These are phyloP conservation scores for Drosophila funebris DNA, from an alignment of 1,140 invertebrate species.

Conservation along the genomic window DNA sequence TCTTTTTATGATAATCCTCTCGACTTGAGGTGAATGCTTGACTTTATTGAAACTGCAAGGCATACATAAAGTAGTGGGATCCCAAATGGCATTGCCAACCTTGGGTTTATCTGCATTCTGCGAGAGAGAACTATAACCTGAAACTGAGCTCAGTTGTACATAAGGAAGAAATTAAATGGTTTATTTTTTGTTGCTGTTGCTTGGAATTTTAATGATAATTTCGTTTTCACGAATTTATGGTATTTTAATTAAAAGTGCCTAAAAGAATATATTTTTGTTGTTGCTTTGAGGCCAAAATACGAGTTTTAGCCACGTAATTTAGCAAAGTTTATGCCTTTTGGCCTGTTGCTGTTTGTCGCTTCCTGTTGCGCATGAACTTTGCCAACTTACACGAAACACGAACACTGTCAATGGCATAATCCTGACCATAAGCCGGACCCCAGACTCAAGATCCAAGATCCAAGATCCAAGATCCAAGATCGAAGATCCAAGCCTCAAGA, in stretches of 20 bases:
- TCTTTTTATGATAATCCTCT: too few species aligned
- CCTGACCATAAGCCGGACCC: constrained; percentile 56
- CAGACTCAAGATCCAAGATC: constrained; percentile 2
- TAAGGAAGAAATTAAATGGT: constrained; percentile 77
- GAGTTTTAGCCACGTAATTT: constrained; percentile 76
- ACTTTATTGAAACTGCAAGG: neutral
- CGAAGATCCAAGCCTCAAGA: too few species aligned
- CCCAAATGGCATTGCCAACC: neutral
- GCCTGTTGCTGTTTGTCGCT: constrained; percentile 19
- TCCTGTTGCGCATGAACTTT: constrained; percentile 69
- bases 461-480: neutral
- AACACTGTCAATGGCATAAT: constrained; percentile 71
- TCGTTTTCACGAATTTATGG: constrained; percentile 78
- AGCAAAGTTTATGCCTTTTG: constrained; percentile 50
- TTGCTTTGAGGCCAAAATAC: constrained; percentile 51
- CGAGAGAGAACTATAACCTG: constrained; percentile 36
- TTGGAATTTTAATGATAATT: constrained; percentile 79
- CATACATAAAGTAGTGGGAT: neutral
- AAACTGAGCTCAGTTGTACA: constrained; percentile 28
- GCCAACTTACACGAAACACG: constrained; percentile 6
- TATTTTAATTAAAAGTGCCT: constrained; percentile 77
- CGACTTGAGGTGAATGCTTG: too few species aligned
- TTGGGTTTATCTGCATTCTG: constrained; percentile 29
- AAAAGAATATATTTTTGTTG: constrained; percentile 49
- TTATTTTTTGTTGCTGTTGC: constrained; percentile 19